These are phyloP conservation scores for Thereva nobilitata DNA, from an alignment of 2,888 invertebrate genomes.

Conservation along the genomic window DNA sequence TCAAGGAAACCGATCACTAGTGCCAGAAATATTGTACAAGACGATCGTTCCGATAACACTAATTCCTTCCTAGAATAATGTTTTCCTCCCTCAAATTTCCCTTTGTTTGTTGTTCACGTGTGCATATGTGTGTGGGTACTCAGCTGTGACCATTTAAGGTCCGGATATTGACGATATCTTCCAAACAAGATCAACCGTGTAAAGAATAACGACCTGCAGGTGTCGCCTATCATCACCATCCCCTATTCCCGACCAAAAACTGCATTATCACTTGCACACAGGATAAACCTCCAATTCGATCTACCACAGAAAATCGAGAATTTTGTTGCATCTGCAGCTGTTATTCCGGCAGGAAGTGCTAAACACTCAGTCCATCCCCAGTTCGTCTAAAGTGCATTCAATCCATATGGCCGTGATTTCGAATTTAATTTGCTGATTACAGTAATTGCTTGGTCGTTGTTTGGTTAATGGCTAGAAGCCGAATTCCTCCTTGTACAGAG, in stretches of 20 bases:
- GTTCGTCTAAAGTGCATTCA: slow-evolving; percentile 8
- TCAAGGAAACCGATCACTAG: too few relatives aligned
- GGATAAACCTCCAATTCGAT: background rate
- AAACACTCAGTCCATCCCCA: background rate
- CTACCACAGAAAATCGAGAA: background rate
- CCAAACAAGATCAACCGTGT: background rate
- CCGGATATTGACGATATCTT: too few relatives aligned
- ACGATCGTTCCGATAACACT: background rate
- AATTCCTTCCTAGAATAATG: background rate
- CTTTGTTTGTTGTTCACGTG: too few relatives aligned
- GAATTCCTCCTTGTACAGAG: slow-evolving; percentile 1
- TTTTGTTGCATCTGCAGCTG: slow-evolving; percentile 15
- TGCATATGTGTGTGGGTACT: too few relatives aligned
- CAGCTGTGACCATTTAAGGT: too few relatives aligned
- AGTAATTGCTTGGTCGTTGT: slow-evolving; percentile 23
- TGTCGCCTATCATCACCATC: slow-evolving; percentile 16
- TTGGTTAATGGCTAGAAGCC: background rate
- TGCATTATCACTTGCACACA: background rate
- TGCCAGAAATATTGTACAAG: too few relatives aligned
- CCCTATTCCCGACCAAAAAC: background rate
- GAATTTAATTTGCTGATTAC: slow-evolving; percentile 34
- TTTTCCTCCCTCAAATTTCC: too few relatives aligned
- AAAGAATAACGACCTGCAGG: slow-evolving; percentile 16
- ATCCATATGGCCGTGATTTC: slow-evolving; percentile 31
- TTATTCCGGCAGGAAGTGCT: slow-evolving; percentile 16